Base-by-base conservation (phyloP, 2,797 vertebrate genomes). In the Myotis daubentonii region DNA sequence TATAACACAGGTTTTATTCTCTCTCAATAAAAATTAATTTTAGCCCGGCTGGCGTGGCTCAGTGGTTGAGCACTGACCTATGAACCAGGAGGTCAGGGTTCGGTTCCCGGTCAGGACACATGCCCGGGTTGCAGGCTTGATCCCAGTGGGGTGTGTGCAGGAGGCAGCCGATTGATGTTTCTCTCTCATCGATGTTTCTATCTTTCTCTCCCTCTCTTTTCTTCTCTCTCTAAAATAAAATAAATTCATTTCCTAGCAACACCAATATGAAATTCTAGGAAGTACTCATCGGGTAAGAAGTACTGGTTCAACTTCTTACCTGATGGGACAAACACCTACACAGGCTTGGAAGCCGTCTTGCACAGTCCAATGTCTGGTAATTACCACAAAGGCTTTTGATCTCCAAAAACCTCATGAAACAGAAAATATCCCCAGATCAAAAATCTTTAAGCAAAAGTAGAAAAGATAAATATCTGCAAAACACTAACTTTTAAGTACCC, bases 161-260 rank as follows among this genome's bases (percentile, higher is more conserved):
- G 62, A 65, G 30, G 62, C 30, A 65, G 30, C 30, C 0, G 7
- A 65, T n/a, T 8, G 62, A 17, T n/a, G 13, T 65, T 65, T 65
- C 25, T 65, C 60, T 65, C 62, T 65, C 62, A 65, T 65, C 30
- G 3, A 19, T 65, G 62, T n/a, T 65, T 65, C 30, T n/a, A 65
- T 65, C 62, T 17, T 17, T 65, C 30, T 33, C 15, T 65, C 30
- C 30, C 62, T 65, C 3, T n/a, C 60, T n/a, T 28, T n/a, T 65
- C 13, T 28, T n/a, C 28, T 65, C 62, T 65, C 62, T 65, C 62
- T 65, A 33, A n/a, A 65, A n/a, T 62, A 62, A 62, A 62, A 60
- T 75, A n/a, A 89, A 82, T 70, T 47, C 36, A 81, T 85, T 68
- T 92, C 71, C 49, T 66, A 75, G 49, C n/a, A 90, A 85, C 33